These are phyloP conservation scores for Megaleporinus macrocephalus DNA, from an alignment of 2,113 vertebrate species.

Conservation along the genomic window DNA sequence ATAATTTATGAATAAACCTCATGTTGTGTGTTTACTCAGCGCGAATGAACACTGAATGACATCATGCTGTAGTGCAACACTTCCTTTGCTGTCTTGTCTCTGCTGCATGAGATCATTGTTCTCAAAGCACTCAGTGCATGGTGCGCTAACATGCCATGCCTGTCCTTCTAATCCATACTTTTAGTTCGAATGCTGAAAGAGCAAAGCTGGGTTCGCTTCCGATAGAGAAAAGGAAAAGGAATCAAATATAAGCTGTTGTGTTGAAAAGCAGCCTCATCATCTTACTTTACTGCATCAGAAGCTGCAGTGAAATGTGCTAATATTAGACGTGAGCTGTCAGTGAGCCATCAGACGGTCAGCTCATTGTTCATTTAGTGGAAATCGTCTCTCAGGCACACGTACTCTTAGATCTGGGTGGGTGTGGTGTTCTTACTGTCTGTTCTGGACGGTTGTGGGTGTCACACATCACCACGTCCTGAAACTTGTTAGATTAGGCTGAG, in stretches of 20 bases:
- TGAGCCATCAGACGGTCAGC: background rate
- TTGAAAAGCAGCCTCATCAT: no score
- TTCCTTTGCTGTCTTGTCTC: background rate
- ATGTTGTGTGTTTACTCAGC: background rate
- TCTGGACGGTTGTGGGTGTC: slow-evolving; percentile 41
- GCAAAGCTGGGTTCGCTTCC: no score
- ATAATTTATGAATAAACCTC: slow-evolving; percentile 12
- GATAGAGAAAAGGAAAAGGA: background rate
- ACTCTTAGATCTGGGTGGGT: slow-evolving; percentile 11
- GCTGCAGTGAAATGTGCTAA: background rate
- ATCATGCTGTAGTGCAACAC: slow-evolving; percentile 20
- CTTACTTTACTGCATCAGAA: no score
- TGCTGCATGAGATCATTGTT: background rate
- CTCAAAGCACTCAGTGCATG: background rate
- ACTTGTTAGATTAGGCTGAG: slow-evolving; percentile 67
- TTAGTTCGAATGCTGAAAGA: background rate
- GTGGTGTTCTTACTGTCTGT: slow-evolving; percentile 38
- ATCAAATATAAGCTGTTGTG: no score
- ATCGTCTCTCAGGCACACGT: slow-evolving; percentile 11
- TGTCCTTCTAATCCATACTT: background rate
- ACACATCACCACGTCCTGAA: slow-evolving; percentile 56
- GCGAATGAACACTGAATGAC: slow-evolving; percentile 3
- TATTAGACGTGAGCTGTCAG: slow-evolving; percentile 36
- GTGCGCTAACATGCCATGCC: background rate
- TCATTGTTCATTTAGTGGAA: background rate